Conservation (phyloP, 2,113 vertebrate genomes). For the Leucoraja erinaceus region DNA sequence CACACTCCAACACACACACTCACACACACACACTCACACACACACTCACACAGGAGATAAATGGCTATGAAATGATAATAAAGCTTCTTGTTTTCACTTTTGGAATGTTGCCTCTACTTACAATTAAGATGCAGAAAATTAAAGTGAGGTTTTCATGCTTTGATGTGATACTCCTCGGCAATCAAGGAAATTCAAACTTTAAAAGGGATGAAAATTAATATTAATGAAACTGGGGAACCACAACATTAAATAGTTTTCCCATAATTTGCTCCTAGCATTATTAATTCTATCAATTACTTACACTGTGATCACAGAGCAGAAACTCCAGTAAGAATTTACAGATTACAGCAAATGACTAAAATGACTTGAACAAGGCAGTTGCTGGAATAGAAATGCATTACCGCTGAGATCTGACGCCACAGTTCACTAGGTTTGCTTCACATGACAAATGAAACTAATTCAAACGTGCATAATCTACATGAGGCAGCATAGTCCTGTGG, state of each 20-base stretch:
- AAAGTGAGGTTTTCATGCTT: slow-evolving; percentile 37
- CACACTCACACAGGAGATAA: not conserved
- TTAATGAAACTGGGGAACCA: slow-evolving; percentile 38
- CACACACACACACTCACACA: not conserved
- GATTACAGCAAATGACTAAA: slow-evolving; percentile 34
- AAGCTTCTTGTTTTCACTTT: slow-evolving; percentile 24
- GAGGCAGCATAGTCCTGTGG: not conserved
- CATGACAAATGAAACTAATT: slow-evolving; percentile 26
- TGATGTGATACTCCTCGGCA: slow-evolving; percentile 38
- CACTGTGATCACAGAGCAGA: slow-evolving; percentile 35
- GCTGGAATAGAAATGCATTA: slow-evolving; percentile 13
- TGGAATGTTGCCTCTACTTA: slow-evolving; percentile 28
- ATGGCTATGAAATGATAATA: slow-evolving; percentile 13
- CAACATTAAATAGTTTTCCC: slow-evolving; percentile 37
- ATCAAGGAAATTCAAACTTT: slow-evolving; percentile 38
- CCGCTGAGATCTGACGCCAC: slow-evolving; percentile 2
- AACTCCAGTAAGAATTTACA: slow-evolving; percentile 34
- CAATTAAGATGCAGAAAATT: slow-evolving; percentile 37
- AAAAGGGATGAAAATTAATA: slow-evolving; percentile 36
- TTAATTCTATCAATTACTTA: slow-evolving; percentile 38
- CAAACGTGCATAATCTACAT: not conserved
- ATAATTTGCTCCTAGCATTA: slow-evolving; percentile 36
- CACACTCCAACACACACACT: no score
- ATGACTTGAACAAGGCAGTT: slow-evolving; percentile 20
- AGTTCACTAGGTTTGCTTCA: slow-evolving; percentile 31